These are phyloP conservation scores for Sacculina carcini DNA, from an alignment of 2,888 invertebrate genomes.

Conservation along the genomic window DNA sequence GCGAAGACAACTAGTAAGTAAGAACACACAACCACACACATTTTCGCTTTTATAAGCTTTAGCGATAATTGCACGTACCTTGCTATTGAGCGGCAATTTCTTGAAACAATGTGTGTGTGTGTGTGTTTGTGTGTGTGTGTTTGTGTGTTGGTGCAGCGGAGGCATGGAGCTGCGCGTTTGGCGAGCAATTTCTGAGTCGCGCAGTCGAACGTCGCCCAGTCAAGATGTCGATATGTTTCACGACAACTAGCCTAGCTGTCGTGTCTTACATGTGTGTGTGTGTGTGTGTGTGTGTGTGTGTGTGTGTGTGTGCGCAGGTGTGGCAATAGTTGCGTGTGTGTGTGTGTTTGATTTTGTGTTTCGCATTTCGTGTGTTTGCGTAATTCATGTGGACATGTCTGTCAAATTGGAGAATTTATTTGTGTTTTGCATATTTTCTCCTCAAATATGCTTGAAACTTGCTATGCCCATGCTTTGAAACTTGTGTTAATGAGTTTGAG, in stretches of 20 bases:
- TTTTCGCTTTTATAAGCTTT: too few species aligned
- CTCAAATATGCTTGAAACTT: too few species aligned
- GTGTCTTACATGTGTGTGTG: background rate
- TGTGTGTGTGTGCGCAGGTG: slow-evolving; percentile 2
- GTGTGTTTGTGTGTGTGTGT: background rate
- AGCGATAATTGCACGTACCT: too few species aligned
- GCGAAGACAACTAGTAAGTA: too few species aligned
- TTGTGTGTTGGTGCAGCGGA: background rate
- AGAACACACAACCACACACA: too few species aligned
- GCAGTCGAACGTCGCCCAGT: background rate
- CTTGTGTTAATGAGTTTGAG: too few species aligned
- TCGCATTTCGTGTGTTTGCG: background rate
- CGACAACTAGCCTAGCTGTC: background rate
- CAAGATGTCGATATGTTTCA: background rate
- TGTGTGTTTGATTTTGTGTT: slow-evolving; percentile 2
- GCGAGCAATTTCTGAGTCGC: background rate
- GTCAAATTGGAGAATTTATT: background rate
- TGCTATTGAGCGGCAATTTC: too few species aligned
- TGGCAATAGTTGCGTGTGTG: slow-evolving; percentile 3
- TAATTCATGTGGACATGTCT: background rate
- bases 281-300: background rate
- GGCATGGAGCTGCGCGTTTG: background rate
- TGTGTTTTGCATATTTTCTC: background rate
- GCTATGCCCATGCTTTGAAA: too few species aligned
- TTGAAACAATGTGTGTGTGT: too few species aligned